These are phyloP conservation scores for Hylia prasina DNA, from an alignment of 2,113 vertebrate genomes.

Conservation along the genomic window DNA sequence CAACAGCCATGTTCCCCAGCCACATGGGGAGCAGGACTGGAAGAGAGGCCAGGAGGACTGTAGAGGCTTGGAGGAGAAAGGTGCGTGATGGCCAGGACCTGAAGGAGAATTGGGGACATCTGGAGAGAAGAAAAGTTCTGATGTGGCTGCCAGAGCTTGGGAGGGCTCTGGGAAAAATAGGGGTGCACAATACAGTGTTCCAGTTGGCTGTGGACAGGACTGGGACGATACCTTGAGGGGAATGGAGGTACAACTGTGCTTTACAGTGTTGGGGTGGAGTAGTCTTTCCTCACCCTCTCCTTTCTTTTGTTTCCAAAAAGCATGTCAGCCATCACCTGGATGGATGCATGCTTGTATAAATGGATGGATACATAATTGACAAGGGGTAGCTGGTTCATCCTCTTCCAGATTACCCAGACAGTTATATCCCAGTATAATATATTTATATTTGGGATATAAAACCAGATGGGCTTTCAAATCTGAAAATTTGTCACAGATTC, in stretches of 20 bases:
- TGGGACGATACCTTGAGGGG: neutral
- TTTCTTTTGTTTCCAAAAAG: neutral
- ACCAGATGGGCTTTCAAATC: neutral
- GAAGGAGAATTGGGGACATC: neutral
- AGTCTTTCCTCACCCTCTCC: neutral
- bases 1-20: neutral
- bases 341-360: neutral
- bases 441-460: neutral
- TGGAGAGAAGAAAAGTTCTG: neutral
- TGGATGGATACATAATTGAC: neutral
- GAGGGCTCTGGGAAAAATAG: neutral
- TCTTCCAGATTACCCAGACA: neutral
- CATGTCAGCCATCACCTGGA: fast-evolving
- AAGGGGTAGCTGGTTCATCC: neutral
- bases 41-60: neutral
- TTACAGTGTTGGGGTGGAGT: neutral
- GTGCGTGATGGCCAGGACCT: neutral
- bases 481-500: neutral
- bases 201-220: neutral
- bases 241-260: neutral
- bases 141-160: neutral
- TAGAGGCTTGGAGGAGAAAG: neutral
- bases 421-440: neutral
- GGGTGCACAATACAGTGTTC: neutral
- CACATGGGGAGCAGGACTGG: neutral